Evolutionary conservation across 2,888 invertebrate species (phyloP).

Genomic region (Fragum whitleyi): DNA sequence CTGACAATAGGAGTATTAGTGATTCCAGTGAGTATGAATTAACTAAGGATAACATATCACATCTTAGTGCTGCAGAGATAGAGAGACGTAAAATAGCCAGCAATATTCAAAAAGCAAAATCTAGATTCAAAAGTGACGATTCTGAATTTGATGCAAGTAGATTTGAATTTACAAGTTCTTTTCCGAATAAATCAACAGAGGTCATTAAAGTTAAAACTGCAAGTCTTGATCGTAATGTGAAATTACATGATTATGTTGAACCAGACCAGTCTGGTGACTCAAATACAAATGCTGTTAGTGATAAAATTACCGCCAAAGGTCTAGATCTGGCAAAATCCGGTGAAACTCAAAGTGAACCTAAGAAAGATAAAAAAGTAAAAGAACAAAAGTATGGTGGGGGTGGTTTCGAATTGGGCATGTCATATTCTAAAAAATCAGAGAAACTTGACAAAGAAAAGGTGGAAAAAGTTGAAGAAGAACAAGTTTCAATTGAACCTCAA

Average conservation of each 20-base stretch:
- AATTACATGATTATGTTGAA: constrained; percentile 10
- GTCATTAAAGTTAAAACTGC: constrained; percentile 16
- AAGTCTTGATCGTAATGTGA: constrained; percentile 19
- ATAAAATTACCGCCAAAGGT: constrained; percentile 1
- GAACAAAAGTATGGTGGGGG: constrained; percentile 20
- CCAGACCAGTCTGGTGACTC: neutral
- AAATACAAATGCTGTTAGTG: neutral
- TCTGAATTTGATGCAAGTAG: constrained; percentile 38
- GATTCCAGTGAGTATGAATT: constrained; percentile 20
- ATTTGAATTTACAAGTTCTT: constrained; percentile 56
- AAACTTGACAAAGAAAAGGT: constrained; percentile 1
- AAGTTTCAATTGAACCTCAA: neutral
- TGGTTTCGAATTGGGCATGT: constrained; percentile 18
- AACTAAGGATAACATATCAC: constrained; percentile 33
- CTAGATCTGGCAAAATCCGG: constrained; percentile 2
- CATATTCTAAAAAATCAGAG: constrained; percentile 32
- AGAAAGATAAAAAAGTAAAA: neutral
- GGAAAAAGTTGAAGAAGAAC: constrained; percentile 3
- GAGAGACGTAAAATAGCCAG: constrained; percentile 41
- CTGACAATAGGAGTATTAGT: constrained; percentile 11
- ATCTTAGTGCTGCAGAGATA: constrained; percentile 43
- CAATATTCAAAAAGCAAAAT: constrained; percentile 55
- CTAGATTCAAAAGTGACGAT: constrained; percentile 39
- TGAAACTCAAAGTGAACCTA: neutral
- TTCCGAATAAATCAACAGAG: constrained; percentile 33